Conservation (phyloP, 2,888 invertebrate genomes). For the Netelia fuscicornis region DNA sequence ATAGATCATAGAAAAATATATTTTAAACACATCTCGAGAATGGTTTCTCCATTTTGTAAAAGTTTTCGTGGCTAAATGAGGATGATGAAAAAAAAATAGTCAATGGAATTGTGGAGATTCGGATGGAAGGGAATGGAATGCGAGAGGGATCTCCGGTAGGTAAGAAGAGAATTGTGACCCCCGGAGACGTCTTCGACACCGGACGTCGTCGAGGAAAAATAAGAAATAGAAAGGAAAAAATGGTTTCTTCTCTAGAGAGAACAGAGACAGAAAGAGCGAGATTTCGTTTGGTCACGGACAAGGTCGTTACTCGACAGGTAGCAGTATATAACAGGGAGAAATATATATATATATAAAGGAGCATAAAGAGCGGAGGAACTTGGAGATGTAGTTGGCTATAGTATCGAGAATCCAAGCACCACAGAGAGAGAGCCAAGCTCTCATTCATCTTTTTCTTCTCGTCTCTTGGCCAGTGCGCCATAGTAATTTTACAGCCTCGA, state of each 20-base stretch:
- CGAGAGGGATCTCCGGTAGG: constrained; percentile 32
- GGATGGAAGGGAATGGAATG: constrained; percentile 57
- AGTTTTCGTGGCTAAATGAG: constrained; percentile 1
- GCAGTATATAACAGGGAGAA: constrained; percentile 60
- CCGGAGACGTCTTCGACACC: constrained; percentile 61
- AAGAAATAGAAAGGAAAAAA: constrained; percentile 26
- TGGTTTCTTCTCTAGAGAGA: constrained; percentile 36
- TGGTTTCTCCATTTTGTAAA: neutral
- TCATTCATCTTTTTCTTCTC: constrained; percentile 73
- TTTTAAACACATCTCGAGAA: constrained; percentile 4
- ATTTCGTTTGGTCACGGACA: constrained; percentile 75
- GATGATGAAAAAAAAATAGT: constrained; percentile 22
- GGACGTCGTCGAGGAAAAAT: constrained; percentile 55
- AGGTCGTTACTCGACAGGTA: constrained; percentile 75
- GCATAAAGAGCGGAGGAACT: neutral
- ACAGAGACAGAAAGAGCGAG: constrained; percentile 47
- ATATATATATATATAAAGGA: constrained; percentile 31
- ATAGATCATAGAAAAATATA: neutral
- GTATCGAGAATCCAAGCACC: constrained; percentile 36
- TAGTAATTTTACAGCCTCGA: constrained; percentile 28
- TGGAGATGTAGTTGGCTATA: constrained; percentile 24
- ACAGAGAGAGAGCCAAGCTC: constrained; percentile 60
- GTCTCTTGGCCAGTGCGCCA: constrained; percentile 29
- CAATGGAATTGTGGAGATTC: constrained; percentile 51
- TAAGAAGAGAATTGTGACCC: constrained; percentile 58